Base-by-base conservation (phyloP, 2,888 invertebrate genomes). In the Eulithis testata region DNA sequence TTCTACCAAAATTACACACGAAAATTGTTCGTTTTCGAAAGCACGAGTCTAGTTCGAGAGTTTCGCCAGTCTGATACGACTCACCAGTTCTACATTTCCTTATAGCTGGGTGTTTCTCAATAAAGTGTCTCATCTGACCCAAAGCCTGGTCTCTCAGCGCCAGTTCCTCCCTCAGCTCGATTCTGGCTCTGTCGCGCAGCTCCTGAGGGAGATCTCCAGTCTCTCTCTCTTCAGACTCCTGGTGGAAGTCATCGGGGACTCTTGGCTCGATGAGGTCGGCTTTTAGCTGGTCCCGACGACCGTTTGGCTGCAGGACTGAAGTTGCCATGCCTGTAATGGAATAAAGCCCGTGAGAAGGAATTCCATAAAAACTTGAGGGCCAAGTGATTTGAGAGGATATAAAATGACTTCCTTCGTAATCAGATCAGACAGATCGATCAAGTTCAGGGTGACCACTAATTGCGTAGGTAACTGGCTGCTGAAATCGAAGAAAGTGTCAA, bases 151-250 rank as follows among this genome's bases (percentile, higher is more conserved):
- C 95, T 52, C 97, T 92, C 6, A 95, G 94, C 9, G 94, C 94
- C 21, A 97, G 96, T 78, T 97, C 97, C 85, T 98, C 98, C 52
- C 97, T 94, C 27, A 98, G 91, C 82, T 98, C 97, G 49, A 95
- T 91, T 72, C 95, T 92, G 49, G 97, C 97, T 50, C 94, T 84
- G 73, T 94, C 94, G 70, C 94, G 91, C 66, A 95, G 89, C 71
- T 94, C 94, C n/a, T 91, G 87, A 11, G 95, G 91, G 5, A 93
- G 78, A 0, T 93, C 92, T 0, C 93, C 93, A 0, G 86, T 81
- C 73, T 91, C 90, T 64, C 93, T 75, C 76, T 92, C 93, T 60
- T 88, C 88, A 6, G 77, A 80, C 73, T 93, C 93, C 11, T 87
- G 67, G 47, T 82, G 78, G 51, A 82, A 81, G 56, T 90, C 91